phyloP scores from a whole-genome alignment of 2,888 invertebrate species.

The Drosophila flavopinicola region DNA sequence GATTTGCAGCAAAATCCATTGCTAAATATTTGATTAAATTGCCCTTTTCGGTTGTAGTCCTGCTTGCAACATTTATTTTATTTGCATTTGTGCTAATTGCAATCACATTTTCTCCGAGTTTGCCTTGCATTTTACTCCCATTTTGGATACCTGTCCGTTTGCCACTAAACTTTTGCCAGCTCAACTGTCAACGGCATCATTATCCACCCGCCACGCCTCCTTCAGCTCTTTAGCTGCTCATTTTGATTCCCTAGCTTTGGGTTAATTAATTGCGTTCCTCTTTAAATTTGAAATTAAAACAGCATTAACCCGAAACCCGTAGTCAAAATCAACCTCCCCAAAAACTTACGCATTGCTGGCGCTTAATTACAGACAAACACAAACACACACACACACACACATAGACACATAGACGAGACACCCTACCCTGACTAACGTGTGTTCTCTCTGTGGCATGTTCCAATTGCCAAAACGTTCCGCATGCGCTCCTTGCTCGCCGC shows the following conservation, averaged over 20 bases:
- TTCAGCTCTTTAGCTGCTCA: too few species aligned
- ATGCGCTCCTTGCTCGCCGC: slow-evolving; percentile 43
- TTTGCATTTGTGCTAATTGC: slow-evolving; percentile 39
- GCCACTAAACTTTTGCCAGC: slow-evolving; percentile 26
- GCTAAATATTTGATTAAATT: slow-evolving; percentile 19
- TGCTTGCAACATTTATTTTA: slow-evolving; percentile 8
- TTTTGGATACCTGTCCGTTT: slow-evolving; percentile 32
- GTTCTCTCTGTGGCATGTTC: slow-evolving; percentile 47
- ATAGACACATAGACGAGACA: not conserved
- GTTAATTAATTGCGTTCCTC: slow-evolving; percentile 73
- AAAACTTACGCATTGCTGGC: slow-evolving; percentile 51
- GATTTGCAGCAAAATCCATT: not conserved
- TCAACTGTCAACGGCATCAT: slow-evolving; percentile 33
- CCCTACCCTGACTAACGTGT: not conserved
- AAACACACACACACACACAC: slow-evolving; percentile 1
- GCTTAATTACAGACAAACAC: slow-evolving; percentile 50
- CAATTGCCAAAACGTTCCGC: slow-evolving; percentile 60
- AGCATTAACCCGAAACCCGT: slow-evolving; percentile 35
- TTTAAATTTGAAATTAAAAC: slow-evolving; percentile 73
- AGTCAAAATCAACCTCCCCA: slow-evolving; percentile 11
- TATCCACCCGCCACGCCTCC: too few species aligned
- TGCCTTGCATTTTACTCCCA: slow-evolving; percentile 4
- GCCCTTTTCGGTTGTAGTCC: slow-evolving; percentile 1
- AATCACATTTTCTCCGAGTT: slow-evolving; percentile 9
- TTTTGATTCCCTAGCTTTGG: slow-evolving; percentile 55